phyloP scores from a whole-genome alignment of 1,140 invertebrate genomes.

The Pseudomyrmex gracilis region DNA sequence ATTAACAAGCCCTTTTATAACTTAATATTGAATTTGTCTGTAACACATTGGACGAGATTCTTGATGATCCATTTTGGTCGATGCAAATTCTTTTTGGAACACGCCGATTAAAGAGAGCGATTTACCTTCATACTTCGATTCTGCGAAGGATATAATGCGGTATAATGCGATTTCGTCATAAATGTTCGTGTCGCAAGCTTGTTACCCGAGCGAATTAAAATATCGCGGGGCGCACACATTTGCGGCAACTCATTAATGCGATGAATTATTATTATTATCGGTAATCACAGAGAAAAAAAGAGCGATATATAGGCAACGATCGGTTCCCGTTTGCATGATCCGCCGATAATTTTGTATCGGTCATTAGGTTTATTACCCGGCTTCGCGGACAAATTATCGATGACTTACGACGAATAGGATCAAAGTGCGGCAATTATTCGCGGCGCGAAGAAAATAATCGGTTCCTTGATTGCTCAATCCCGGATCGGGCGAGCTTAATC shows the following conservation, averaged over 20 bases:
- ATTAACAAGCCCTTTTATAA: constrained; percentile 3
- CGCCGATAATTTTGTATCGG: constrained; percentile 72
- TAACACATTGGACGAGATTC: background rate
- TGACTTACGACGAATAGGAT: constrained; percentile 68
- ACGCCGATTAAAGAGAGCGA: background rate
- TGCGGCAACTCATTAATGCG: constrained; percentile 49
- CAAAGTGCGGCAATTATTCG: constrained; percentile 74
- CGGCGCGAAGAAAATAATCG: constrained; percentile 65
- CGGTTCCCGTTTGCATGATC: constrained; percentile 62
- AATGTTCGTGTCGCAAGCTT: background rate
- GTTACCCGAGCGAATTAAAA: constrained; percentile 44
- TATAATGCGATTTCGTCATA: background rate
- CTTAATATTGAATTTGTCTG: constrained; percentile 7
- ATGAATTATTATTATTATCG: constrained; percentile 71
- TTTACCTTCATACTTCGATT: constrained; percentile 24
- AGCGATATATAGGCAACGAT: constrained; percentile 35
- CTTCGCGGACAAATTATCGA: constrained; percentile 67
- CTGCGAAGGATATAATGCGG: background rate
- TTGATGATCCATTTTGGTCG: constrained; percentile 20
- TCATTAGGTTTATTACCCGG: constrained; percentile 70
- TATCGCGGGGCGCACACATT: background rate
- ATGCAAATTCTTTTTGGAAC: background rate
- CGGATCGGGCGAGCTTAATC: constrained; percentile 62
- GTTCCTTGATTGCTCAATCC: constrained; percentile 79
- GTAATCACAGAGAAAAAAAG: constrained; percentile 46